phyloP scores from a whole-genome alignment of 2,797 vertebrate genomes.

The Enteromius viviparus region DNA sequence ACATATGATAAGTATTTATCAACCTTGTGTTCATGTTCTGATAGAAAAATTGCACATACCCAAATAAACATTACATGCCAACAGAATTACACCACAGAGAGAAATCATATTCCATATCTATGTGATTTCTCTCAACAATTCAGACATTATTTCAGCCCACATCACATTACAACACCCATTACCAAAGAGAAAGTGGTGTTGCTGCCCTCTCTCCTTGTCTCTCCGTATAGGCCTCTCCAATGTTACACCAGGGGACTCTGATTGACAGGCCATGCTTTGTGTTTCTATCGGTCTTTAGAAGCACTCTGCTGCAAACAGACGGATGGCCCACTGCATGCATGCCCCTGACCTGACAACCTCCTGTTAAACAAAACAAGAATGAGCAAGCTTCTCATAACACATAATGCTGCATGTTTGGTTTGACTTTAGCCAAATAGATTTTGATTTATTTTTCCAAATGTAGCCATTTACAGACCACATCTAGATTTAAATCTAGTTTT shows the following conservation, averaged over 20 bases:
- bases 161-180: slow-evolving; percentile 27
- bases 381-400: slow-evolving; percentile 17
- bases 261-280: slow-evolving; percentile 54
- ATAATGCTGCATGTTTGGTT: slow-evolving; percentile 15
- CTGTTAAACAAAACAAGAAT: slow-evolving; percentile 33
- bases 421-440: neutral
- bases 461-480: neutral
- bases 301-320: slow-evolving; percentile 37
- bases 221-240: slow-evolving; percentile 38
- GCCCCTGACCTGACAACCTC: slow-evolving; percentile 38
- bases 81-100: neutral
- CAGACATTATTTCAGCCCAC: slow-evolving; percentile 10
- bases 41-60: neutral
- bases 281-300: slow-evolving; percentile 39
- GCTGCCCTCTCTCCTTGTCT: slow-evolving; percentile 31
- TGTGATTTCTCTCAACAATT: slow-evolving; percentile 19
- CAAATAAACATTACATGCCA: neutral
- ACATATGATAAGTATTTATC: neutral
- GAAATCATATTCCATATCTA: slow-evolving; percentile 3
- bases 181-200: slow-evolving; percentile 42
- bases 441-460: neutral
- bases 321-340: slow-evolving; percentile 42
- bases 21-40: neutral
- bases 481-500: neutral
- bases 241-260: slow-evolving; percentile 31